These are phyloP conservation scores for Macrostomum lignano DNA, from an alignment of 1,140 invertebrate genomes.

Conservation along the genomic window DNA sequence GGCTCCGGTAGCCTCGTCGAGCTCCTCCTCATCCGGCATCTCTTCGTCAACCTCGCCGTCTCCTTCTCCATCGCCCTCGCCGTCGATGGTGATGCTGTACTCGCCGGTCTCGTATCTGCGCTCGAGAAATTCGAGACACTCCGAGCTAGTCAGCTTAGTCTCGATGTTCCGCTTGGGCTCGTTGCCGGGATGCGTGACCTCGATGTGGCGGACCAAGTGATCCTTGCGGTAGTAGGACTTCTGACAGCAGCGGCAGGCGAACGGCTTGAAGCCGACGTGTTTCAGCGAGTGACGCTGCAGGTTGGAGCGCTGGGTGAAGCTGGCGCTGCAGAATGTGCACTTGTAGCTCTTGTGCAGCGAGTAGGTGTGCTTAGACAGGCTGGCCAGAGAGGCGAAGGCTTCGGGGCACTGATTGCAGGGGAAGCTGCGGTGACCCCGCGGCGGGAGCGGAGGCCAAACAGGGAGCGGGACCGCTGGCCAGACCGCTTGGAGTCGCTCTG, in stretches of 20 bases:
- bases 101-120: background rate
- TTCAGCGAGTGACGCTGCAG: slow-evolving; percentile 73
- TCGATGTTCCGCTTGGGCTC: slow-evolving; percentile 3
- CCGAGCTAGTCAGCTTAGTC: background rate
- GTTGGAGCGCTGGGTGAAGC: slow-evolving; percentile 70
- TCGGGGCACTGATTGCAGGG: slow-evolving; percentile 4
- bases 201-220: slow-evolving; percentile 33
- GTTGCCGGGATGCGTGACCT: slow-evolving; percentile 1
- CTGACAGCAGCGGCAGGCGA: slow-evolving; percentile 61
- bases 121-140: slow-evolving; percentile 4
- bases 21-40: no score
- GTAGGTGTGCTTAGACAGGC: slow-evolving; percentile 1
- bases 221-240: slow-evolving; percentile 72
- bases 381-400: slow-evolving; percentile 1
- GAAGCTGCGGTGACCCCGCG: slow-evolving; percentile 1
- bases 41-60: no score
- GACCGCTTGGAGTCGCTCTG: no score
- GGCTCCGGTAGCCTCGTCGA: no score
- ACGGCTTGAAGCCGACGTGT: slow-evolving; percentile 64
- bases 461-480: no score
- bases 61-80: no score
- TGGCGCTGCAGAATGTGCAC: slow-evolving; percentile 74
- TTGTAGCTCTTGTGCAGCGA: slow-evolving; percentile 45
- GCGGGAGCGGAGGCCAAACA: no score
- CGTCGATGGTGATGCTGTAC: no score